Conservation (phyloP, 1,140 invertebrate genomes). For the Caenorhabditis elegans region DNA sequence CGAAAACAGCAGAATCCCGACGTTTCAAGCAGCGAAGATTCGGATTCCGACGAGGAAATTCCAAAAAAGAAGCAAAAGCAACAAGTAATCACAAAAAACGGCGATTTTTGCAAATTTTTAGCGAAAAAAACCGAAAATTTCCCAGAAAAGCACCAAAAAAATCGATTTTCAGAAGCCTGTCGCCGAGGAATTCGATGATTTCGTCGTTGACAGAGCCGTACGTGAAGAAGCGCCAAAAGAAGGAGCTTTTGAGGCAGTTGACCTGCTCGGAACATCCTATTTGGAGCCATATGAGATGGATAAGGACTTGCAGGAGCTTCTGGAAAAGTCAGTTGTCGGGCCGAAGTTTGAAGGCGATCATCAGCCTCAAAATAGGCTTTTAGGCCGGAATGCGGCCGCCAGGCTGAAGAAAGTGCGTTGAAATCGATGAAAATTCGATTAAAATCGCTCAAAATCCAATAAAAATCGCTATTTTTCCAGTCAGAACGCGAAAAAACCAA, state of each 20-base stretch:
- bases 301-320: background rate
- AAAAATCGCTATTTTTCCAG: slow-evolving; percentile 12
- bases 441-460: too few relatives aligned
- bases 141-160: too few relatives aligned
- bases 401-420: background rate
- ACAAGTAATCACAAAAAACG: background rate
- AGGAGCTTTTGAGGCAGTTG: background rate
- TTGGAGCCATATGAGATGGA: slow-evolving; percentile 25
- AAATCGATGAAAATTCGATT: too few relatives aligned
- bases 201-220: background rate
- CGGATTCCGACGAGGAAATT: background rate
- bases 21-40: background rate
- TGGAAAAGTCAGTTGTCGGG: background rate
- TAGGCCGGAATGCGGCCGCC: background rate
- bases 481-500: slow-evolving; percentile 30
- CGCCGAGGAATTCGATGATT: background rate
- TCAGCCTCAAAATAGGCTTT: background rate
- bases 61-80: background rate
- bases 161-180: background rate
- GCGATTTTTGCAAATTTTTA: too few relatives aligned
- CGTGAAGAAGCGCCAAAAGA: background rate
- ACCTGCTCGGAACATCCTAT: background rate
- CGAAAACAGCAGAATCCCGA: background rate
- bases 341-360: background rate
- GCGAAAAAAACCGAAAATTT: too few relatives aligned